These are phyloP conservation scores for Cercopithecus mona DNA, from an alignment of 2,113 vertebrate species.

Conservation along the genomic window DNA sequence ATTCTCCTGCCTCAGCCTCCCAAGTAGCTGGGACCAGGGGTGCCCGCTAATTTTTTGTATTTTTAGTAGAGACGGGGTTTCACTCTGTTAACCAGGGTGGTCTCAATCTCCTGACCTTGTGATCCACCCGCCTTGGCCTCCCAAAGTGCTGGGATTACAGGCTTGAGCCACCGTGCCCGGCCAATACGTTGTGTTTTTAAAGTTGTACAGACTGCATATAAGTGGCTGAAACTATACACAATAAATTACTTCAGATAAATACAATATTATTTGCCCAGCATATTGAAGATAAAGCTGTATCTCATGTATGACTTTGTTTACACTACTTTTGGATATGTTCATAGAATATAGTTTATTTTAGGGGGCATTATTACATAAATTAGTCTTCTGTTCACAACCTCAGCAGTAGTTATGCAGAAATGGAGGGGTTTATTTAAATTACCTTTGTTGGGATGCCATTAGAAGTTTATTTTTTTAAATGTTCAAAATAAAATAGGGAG, in stretches of 20 bases:
- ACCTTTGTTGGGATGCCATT: not conserved
- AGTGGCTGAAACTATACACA: not conserved
- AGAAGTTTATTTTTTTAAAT: not conserved
- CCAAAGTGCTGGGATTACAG: too few relatives aligned
- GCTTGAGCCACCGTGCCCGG: too few relatives aligned
- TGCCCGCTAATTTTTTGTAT: too few relatives aligned
- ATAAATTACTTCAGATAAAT: not conserved
- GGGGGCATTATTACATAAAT: not conserved
- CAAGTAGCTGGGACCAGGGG: too few relatives aligned
- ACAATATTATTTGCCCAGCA: not conserved
- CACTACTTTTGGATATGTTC: not conserved
- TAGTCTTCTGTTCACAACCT: not conserved
- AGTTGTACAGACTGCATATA: not conserved
- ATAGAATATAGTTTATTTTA: not conserved
- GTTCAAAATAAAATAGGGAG: not conserved
- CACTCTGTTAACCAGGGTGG: too few relatives aligned
- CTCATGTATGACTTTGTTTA: not conserved
- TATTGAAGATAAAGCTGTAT: not conserved
- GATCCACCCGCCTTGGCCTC: too few relatives aligned
- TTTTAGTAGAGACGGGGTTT: too few relatives aligned
- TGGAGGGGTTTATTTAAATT: not conserved
- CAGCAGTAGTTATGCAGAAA: not conserved
- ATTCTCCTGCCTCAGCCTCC: too few relatives aligned
- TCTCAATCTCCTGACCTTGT: too few relatives aligned
- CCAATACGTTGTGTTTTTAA: not conserved